Conservation (phyloP, 2,888 invertebrate genomes). For the Caenorhabditis angaria region DNA sequence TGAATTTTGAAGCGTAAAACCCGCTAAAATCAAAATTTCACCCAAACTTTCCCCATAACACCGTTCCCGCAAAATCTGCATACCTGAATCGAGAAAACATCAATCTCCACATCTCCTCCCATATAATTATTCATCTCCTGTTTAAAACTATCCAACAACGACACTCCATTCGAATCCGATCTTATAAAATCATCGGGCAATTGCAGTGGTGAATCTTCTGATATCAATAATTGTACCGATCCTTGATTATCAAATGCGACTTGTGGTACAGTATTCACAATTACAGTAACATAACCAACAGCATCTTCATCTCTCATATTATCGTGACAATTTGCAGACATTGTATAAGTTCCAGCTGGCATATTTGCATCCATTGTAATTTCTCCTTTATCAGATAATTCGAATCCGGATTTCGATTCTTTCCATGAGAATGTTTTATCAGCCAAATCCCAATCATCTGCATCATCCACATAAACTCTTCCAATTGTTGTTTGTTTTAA, state of each 20-base stretch:
- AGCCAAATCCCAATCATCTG: constrained; percentile 97
- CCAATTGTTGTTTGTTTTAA: constrained; percentile 91
- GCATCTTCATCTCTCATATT: constrained; percentile 93
- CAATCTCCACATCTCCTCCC: constrained; percentile 79
- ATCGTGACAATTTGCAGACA: constrained; percentile 68
- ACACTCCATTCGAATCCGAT: constrained; percentile 49
- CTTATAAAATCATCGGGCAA: constrained; percentile 59
- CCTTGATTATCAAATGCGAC: constrained; percentile 50
- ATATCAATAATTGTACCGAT: constrained; percentile 60
- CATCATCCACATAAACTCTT: constrained; percentile 92
- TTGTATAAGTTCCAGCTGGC: constrained; percentile 83
- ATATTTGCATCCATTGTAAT: constrained; percentile 93
- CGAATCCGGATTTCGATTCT: constrained; percentile 75
- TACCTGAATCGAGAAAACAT: constrained; percentile 91
- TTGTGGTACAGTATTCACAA: constrained; percentile 91
- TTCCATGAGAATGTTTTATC: constrained; percentile 94
- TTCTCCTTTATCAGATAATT: constrained; percentile 77
- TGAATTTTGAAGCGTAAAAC: too few species aligned
- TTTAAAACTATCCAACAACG: constrained; percentile 52
- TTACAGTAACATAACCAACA: constrained; percentile 93
- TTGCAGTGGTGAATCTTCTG: constrained; percentile 53
- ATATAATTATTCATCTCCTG: constrained; percentile 84
- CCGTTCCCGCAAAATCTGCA: not conserved
- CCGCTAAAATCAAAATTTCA: not conserved
- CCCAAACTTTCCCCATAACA: too few species aligned